These are phyloP conservation scores for Smittia sp. DNA, from an alignment of 2,888 invertebrate species.

Conservation along the genomic window DNA sequence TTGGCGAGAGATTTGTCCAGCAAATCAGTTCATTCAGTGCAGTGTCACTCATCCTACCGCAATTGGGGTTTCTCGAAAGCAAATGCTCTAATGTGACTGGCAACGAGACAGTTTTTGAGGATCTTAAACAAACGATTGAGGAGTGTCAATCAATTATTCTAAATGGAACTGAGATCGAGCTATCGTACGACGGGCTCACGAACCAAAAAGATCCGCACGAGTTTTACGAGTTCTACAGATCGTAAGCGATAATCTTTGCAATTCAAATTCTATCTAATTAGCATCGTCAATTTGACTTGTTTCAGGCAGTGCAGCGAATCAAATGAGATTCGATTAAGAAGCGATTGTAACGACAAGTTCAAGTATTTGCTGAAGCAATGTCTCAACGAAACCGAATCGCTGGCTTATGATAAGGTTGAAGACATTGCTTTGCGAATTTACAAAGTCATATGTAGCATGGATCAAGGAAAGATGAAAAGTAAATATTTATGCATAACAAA, in stretches of 20 bases:
- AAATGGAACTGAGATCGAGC: not conserved
- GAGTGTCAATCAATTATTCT: not conserved
- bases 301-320: constrained; percentile 3
- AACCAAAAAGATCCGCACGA: not conserved
- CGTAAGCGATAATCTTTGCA: not conserved
- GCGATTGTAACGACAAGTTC: constrained; percentile 15
- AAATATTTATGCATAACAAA: not conserved
- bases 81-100: constrained; percentile 1
- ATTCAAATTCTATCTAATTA: not conserved
- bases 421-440: constrained; percentile 1
- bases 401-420: constrained; percentile 16
- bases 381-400: not conserved
- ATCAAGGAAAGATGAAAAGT: constrained; percentile 16
- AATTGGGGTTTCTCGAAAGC: constrained; percentile 7
- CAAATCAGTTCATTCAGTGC: not conserved
- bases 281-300: too few relatives aligned
- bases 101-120: not conserved
- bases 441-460: not conserved
- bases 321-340: not conserved
- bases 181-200: not conserved
- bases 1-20: not conserved
- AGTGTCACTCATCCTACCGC: not conserved
- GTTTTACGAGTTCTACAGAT: not conserved
- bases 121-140: not conserved
- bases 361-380: constrained; percentile 4